These are phyloP conservation scores for Naso thynnoides DNA, from an alignment of 2,797 vertebrate species.

Conservation along the genomic window DNA sequence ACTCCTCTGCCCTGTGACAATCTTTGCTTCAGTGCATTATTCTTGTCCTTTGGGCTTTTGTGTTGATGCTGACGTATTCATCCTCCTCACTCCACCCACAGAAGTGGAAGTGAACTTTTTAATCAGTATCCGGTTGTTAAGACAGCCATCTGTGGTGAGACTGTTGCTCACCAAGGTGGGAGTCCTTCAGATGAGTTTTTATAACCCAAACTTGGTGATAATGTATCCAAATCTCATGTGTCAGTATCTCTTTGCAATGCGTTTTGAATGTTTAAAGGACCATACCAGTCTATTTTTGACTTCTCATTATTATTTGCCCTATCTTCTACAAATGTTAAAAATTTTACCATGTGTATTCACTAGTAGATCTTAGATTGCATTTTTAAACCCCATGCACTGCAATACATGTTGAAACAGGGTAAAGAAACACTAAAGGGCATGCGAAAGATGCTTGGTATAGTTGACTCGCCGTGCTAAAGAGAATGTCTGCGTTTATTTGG, in stretches of 20 bases:
- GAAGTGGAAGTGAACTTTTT: conserved; percentile 45
- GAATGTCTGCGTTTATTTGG: too few species aligned
- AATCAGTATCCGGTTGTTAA: conserved; percentile 23
- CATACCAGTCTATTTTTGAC: too few species aligned
- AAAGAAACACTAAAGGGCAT: too few species aligned
- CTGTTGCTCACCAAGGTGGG: conserved; percentile 21
- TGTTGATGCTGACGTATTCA: conserved; percentile 33
- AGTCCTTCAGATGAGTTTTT: conserved; percentile 45
- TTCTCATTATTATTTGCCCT: too few species aligned
- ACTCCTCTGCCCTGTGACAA: neutral
- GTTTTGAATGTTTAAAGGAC: neutral
- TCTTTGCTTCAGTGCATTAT: conserved; percentile 11
- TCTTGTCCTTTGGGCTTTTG: conserved; percentile 12
- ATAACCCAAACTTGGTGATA: conserved; percentile 35
- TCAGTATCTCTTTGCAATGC: conserved; percentile 13
- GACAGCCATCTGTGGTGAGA: conserved; percentile 52
- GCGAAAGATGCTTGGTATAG: too few species aligned
- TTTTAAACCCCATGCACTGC: too few species aligned
- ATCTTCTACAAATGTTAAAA: too few species aligned
- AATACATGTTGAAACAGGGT: too few species aligned
- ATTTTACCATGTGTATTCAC: too few species aligned
- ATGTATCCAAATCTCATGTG: conserved; percentile 26
- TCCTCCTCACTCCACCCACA: conserved; percentile 54
- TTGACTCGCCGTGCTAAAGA: too few species aligned
- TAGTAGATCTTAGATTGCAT: too few species aligned